phyloP scores from a whole-genome alignment of 2,797 vertebrate species.

The Toxotes lorentzi region DNA sequence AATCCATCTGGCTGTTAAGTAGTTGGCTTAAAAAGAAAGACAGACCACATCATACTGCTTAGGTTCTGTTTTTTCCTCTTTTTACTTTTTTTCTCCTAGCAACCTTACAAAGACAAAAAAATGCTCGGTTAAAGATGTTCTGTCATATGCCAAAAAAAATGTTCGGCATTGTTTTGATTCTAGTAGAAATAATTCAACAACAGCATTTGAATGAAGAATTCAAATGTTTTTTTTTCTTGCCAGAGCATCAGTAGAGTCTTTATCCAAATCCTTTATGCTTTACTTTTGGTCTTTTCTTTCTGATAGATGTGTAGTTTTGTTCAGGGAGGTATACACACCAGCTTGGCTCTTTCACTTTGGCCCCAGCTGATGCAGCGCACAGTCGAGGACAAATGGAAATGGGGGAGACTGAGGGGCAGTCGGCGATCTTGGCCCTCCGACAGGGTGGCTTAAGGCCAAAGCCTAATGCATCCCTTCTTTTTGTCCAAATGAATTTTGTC shows the following conservation, averaged over 20 bases:
- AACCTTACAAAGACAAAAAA: conserved; percentile 32
- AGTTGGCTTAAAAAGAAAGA: conserved; percentile 73
- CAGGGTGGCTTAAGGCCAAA: conserved; percentile 88
- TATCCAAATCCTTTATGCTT: conserved; percentile 37
- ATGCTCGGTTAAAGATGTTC: not conserved
- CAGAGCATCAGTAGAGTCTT: conserved; percentile 19
- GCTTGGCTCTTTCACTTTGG: conserved; percentile 73
- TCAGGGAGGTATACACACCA: conserved; percentile 42
- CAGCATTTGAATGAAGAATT: conserved; percentile 26
- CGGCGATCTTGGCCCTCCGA: conserved; percentile 76
- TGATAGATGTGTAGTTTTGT: conserved; percentile 59
- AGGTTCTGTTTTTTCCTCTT: not conserved
- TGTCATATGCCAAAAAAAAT: conserved; percentile 31
- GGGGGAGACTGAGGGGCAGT: conserved; percentile 61
- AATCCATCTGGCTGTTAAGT: conserved; percentile 82
- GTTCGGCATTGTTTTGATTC: conserved; percentile 19
- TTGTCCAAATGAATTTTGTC: conserved; percentile 76
- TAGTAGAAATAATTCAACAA: conserved; percentile 24
- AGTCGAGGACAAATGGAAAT: conserved; percentile 71
- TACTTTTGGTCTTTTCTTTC: conserved; percentile 60
- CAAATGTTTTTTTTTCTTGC: conserved; percentile 22
- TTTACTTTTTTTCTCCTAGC: conserved; percentile 41
- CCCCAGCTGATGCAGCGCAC: conserved; percentile 64
- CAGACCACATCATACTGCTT: conserved; percentile 68
- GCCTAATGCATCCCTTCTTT: conserved; percentile 83